phyloP scores from a whole-genome alignment of 2,797 vertebrate species.

The Lophius americanus region DNA sequence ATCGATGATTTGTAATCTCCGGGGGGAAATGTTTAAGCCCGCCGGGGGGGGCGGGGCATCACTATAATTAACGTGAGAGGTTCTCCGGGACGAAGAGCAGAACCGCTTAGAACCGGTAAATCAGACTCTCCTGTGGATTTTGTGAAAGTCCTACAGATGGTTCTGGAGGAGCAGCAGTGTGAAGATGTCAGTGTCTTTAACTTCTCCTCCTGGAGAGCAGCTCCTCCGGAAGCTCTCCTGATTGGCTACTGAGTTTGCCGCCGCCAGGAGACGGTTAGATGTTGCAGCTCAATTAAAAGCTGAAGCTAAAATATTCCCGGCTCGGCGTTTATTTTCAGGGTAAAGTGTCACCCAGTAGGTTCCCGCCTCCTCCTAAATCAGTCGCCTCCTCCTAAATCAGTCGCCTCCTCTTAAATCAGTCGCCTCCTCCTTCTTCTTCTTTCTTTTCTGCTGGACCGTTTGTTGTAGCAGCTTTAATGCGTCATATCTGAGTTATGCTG shows the following conservation, averaged over 20 bases:
- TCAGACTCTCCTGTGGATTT: constrained; percentile 27
- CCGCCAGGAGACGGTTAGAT: not conserved
- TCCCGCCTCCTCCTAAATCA: no score
- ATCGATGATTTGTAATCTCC: not conserved
- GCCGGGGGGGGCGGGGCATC: constrained; percentile 8
- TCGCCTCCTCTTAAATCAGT: no score
- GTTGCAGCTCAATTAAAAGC: constrained; percentile 45
- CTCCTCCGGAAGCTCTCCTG: no score
- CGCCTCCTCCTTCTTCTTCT: no score
- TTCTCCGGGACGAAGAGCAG: constrained; percentile 36
- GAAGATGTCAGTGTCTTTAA: constrained; percentile 22
- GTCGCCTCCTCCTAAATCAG: no score
- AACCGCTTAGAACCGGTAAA: constrained; percentile 10
- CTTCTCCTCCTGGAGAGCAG: not conserved
- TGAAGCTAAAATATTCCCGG: constrained; percentile 21
- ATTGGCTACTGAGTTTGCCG: no score
- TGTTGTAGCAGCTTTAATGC: no score
- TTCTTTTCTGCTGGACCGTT: no score
- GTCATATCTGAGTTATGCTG: no score
- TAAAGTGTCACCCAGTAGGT: not conserved
- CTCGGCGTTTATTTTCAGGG: not conserved
- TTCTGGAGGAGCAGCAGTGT: constrained; percentile 29
- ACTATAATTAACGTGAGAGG: constrained; percentile 54
- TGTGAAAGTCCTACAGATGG: constrained; percentile 30
- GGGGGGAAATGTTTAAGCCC: constrained; percentile 22